phyloP scores from a whole-genome alignment of 1,140 invertebrate species.

The Pantala flavescens region DNA sequence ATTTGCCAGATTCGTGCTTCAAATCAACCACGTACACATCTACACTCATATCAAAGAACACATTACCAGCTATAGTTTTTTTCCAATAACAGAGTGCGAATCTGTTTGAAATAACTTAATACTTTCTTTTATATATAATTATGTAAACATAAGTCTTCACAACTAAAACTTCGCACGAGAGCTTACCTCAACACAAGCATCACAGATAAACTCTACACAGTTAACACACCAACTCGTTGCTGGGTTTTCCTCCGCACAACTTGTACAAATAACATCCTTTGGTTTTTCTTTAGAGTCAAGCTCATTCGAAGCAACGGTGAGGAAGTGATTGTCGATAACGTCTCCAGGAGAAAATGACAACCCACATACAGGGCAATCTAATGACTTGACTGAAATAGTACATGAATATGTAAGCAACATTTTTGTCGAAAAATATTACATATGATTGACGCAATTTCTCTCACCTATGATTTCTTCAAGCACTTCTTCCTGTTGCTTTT shows the following conservation, averaged over 20 bases:
- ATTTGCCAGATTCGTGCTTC: too few relatives aligned
- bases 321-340: conserved; percentile 36
- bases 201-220: conserved; percentile 83
- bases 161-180: too few relatives aligned
- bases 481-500: conserved; percentile 46
- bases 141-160: too few relatives aligned
- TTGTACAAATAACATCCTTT: conserved; percentile 65
- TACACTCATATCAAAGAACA: too few relatives aligned
- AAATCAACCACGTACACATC: too few relatives aligned
- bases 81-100: too few relatives aligned
- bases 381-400: conserved; percentile 21
- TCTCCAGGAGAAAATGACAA: conserved; percentile 27
- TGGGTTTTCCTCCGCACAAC: conserved; percentile 67
- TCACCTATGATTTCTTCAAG: conserved; percentile 31
- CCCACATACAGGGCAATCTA: conserved; percentile 32
- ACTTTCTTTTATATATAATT: too few relatives aligned
- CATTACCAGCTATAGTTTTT: too few relatives aligned
- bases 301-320: conserved; percentile 26
- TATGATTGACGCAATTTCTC: conserved; percentile 14
- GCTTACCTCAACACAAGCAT: conserved; percentile 66
- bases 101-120: too few relatives aligned
- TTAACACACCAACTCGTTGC: conserved; percentile 79
- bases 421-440: too few relatives aligned
- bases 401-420: not conserved
- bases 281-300: conserved; percentile 29